Evolutionary conservation across 1,140 invertebrate genomes (phyloP), one percentile per base, ranked within the genome.

Genomic region (Mercenaria mercenaria): DNA sequence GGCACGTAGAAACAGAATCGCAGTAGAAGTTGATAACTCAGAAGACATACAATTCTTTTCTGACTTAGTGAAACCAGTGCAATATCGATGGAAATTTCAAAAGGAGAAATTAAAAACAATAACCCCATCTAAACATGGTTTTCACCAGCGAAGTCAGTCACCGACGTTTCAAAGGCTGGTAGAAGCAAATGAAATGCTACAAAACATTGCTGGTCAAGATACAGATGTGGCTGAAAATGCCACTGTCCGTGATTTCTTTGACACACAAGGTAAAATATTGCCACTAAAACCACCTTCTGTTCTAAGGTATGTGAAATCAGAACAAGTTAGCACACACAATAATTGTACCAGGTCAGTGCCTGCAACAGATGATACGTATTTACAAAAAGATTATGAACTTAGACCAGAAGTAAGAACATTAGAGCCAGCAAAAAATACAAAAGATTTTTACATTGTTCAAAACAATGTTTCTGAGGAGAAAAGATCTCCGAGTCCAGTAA

Each of bases 41-140:
- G 8, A 80, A 8, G 92, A 93, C 52, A 84, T 93, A 15, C 52
- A 88, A 34, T 93, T 93, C 69, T 91, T 93, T 18, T 86, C 92
- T 11, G 92, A 93, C 41, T 39, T 93, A 50, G 92, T 93, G 0
- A 93, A 93, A 82, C 92, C 92, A 43, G 81, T 93, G 20, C 91
- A 93, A 64, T 91, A 93, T 59, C 61, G 90, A 64, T 86, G 90
- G 76, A 76, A 90, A 59, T 87, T 86, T 64, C 88, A 90, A 34
- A 93, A 91, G 43, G 91, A 92, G 13, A 88, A 67, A 39, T 64
- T 82, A 34, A 90, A 93, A 72, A 93, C 90, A 29, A 69, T 93
- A 4, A 47, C 86, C 18, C 92, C 92, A 1, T 93, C 92, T 10
- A 93, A 93, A 77, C 88, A 93, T 74, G 92, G 92, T 29, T 93